Percentiles rank a stretch among this genome's conserved stretches.
Conservation (phyloP, 2,888 invertebrate species). For the Chymomyza amoena region DNA sequence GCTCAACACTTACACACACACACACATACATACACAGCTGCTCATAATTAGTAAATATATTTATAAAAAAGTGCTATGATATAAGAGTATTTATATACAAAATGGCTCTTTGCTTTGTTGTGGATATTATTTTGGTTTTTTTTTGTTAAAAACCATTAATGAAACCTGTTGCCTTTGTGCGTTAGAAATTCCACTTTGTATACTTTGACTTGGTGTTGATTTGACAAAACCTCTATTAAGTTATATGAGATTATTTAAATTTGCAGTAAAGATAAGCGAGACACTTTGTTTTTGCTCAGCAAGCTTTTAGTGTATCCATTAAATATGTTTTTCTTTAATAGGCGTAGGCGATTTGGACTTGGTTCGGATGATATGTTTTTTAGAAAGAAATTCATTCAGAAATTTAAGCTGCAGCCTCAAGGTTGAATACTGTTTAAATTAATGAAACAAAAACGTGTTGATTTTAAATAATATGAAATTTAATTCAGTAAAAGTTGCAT, state of each 20-base stretch:
- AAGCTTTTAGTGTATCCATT: neutral
- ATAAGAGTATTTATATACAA: conserved; percentile 12
- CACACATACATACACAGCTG: neutral
- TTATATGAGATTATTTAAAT: neutral
- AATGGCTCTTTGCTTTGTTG: neutral
- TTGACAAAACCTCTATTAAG: neutral
- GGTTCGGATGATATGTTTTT: neutral
- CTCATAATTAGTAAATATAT: neutral
- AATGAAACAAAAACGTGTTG: conserved; percentile 5
- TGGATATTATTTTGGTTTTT: neutral
- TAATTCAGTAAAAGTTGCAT: neutral
- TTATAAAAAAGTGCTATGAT: neutral
- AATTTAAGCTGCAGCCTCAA: conserved; percentile 43
- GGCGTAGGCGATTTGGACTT: neutral
- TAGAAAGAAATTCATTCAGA: conserved; percentile 45
- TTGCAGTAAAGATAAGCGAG: conserved; percentile 33
- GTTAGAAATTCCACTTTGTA: neutral
- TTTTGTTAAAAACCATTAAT: neutral
- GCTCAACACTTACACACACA: neutral
- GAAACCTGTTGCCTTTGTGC: conserved; percentile 19
- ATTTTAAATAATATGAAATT: conserved; percentile 14
- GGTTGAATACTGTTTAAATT: conserved; percentile 19
- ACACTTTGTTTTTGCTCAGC: conserved; percentile 12
- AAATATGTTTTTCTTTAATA: no score
- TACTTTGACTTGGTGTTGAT: neutral